Conservation (phyloP, 2,888 invertebrate species). For the Callyntrura guangdongensis region DNA sequence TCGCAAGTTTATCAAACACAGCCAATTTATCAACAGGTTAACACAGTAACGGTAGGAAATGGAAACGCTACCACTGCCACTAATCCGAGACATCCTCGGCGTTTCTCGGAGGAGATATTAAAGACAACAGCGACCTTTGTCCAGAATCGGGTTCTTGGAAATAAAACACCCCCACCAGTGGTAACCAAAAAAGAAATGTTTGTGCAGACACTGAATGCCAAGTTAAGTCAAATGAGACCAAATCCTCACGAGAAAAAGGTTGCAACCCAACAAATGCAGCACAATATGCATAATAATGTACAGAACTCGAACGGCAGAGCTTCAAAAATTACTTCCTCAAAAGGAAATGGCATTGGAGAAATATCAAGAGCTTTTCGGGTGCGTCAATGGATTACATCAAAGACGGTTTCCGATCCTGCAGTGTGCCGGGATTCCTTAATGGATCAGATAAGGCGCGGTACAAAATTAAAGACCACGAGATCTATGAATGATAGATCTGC, state of each 20-base stretch:
- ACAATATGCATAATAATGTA: constrained; percentile 42
- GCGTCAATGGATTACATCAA: constrained; percentile 89
- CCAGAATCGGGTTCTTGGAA: constrained; percentile 82
- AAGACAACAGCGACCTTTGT: constrained; percentile 83
- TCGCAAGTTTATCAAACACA: constrained; percentile 86
- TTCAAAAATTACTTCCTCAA: constrained; percentile 80
- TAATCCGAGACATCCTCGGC: constrained; percentile 77
- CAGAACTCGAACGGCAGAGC: constrained; percentile 62
- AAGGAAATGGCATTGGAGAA: constrained; percentile 81
- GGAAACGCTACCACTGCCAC: constrained; percentile 37
- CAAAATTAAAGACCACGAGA: constrained; percentile 92
- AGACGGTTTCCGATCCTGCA: constrained; percentile 90
- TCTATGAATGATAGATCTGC: constrained; percentile 94
- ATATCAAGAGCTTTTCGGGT: constrained; percentile 87
- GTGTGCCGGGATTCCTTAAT: constrained; percentile 95
- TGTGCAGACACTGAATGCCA: constrained; percentile 83
- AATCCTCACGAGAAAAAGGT: constrained; percentile 77
- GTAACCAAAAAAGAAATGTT: constrained; percentile 83
- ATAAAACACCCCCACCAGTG: constrained; percentile 81
- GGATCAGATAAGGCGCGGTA: constrained; percentile 97
- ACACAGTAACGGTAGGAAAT: constrained; percentile 54
- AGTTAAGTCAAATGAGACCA: constrained; percentile 82
- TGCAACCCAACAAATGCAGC: constrained; percentile 52
- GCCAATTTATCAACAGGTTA: constrained; percentile 82
- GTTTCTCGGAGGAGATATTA: constrained; percentile 83